Conservation (phyloP, 2,797 vertebrate species). For the Pelochelys cantorii region DNA sequence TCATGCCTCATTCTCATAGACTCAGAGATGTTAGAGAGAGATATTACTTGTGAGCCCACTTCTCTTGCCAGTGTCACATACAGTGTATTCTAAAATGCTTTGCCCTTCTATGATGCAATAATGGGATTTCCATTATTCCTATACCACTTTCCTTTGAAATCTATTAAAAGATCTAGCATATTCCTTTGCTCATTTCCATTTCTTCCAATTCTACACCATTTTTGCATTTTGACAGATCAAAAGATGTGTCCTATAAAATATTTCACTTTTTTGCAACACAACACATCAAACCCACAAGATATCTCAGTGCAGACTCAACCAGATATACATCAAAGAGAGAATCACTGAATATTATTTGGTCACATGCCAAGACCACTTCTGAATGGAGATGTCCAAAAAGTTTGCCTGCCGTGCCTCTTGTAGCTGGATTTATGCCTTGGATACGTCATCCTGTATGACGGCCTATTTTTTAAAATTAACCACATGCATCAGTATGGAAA, state of each 20-base stretch:
- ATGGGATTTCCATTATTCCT: neutral
- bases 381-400: neutral
- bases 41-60: neutral
- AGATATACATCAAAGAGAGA: neutral
- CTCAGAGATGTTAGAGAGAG: neutral
- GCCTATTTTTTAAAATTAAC: neutral
- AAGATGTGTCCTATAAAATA: conserved; percentile 1
- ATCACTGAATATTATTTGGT: neutral
- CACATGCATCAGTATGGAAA: neutral
- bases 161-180: neutral
- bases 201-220: conserved; percentile 13
- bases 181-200: neutral
- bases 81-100: neutral
- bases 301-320: neutral
- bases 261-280: neutral
- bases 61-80: neutral
- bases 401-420: neutral
- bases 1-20: neutral
- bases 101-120: neutral
- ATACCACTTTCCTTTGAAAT: neutral
- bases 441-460: neutral
- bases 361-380: neutral
- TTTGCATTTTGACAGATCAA: neutral
- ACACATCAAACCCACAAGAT: neutral
- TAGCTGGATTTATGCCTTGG: neutral